Evolutionary conservation across 2,888 invertebrate genomes (phyloP).

Genomic region (Charanyca ferruginea): DNA sequence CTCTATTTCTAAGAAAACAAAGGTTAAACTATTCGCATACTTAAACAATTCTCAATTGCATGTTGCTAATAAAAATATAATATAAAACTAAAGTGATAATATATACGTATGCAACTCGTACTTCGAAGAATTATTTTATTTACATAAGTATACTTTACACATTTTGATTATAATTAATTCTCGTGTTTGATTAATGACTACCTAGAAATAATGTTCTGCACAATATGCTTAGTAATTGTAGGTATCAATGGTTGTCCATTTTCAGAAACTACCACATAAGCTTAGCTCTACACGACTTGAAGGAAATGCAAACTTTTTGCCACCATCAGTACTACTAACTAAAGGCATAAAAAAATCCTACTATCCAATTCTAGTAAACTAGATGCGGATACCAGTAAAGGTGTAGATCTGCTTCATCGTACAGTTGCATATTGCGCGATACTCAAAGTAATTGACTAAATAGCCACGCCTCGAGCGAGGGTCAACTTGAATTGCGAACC

Average conservation of each 20-base stretch:
- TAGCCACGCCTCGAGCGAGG: constrained; percentile 38
- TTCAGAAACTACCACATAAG: constrained; percentile 13
- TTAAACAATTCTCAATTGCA: constrained; percentile 14
- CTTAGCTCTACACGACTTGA: neutral
- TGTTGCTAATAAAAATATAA: constrained; percentile 12
- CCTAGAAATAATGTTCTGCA: neutral
- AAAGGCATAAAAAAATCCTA: no score
- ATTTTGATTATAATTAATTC: constrained; percentile 21
- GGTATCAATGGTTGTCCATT: neutral
- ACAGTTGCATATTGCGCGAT: constrained; percentile 30
- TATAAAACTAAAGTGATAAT: constrained; percentile 16
- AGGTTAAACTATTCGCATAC: no score
- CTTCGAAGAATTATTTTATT: constrained; percentile 33
- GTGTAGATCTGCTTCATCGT: constrained; percentile 8
- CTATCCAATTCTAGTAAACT: constrained; percentile 20
- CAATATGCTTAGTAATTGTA: constrained; percentile 12
- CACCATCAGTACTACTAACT: no score
- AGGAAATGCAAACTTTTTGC: constrained; percentile 15
- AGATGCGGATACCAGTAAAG: constrained; percentile 10
- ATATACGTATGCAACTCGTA: constrained; percentile 6
- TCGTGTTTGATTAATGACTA: constrained; percentile 24
- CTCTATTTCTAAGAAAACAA: constrained; percentile 35
- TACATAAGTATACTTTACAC: constrained; percentile 12
- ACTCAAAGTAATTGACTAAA: constrained; percentile 39
- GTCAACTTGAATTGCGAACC: constrained; percentile 38